These are phyloP conservation scores for Valencia hispanica DNA, from an alignment of 2,797 vertebrate species.

Conservation along the genomic window DNA sequence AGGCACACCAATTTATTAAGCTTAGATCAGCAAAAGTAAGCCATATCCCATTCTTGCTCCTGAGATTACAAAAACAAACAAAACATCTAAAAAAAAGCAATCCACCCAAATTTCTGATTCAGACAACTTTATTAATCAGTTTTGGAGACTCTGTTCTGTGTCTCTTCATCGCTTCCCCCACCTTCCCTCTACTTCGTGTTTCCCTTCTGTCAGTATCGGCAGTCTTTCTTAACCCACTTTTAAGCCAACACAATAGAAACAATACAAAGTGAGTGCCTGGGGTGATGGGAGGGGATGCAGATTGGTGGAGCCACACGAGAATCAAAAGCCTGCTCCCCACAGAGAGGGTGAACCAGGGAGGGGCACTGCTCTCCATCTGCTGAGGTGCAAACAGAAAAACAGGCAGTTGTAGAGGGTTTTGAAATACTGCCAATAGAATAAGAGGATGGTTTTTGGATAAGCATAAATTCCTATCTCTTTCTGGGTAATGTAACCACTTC, in stretches of 20 bases:
- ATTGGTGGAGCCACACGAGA: constrained; percentile 51
- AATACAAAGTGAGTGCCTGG: constrained; percentile 65
- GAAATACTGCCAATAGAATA: background rate
- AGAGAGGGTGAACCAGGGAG: constrained; percentile 36
- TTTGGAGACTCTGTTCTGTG: too few species aligned
- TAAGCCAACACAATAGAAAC: constrained; percentile 76
- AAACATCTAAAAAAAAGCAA: too few species aligned
- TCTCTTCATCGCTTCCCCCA: constrained; percentile 24
- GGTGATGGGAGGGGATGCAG: constrained; percentile 65
- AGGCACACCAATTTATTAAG: too few species aligned
- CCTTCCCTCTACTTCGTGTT: constrained; percentile 9
- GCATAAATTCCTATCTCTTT: background rate
- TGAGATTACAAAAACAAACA: too few species aligned
- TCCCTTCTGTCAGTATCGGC: constrained; percentile 46
- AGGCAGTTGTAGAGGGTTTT: background rate
- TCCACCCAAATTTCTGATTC: too few species aligned
- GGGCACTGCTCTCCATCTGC: constrained; percentile 79
- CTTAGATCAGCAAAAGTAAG: too few species aligned
- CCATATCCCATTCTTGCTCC: too few species aligned
- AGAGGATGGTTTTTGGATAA: background rate
- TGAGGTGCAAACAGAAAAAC: constrained; percentile 57
- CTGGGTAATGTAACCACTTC: background rate
- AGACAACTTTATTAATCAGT: too few species aligned
- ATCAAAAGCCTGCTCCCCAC: constrained; percentile 76
- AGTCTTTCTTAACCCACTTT: constrained; percentile 77